These are phyloP conservation scores for Hyles vespertilio DNA, from an alignment of 1,140 invertebrate species.

Conservation along the genomic window DNA sequence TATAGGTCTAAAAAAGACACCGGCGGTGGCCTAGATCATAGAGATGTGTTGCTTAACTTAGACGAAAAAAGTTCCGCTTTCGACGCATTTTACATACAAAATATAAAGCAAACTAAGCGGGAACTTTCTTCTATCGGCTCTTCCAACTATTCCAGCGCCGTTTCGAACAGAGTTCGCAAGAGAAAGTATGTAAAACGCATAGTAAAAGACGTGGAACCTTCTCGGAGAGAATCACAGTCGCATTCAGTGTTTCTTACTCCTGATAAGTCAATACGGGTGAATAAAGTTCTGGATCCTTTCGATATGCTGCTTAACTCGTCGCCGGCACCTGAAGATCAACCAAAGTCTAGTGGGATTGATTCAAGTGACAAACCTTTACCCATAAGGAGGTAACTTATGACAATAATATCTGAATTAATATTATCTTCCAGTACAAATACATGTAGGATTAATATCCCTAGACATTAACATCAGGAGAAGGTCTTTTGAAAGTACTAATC, in stretches of 20 bases:
- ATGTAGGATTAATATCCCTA: too few species aligned
- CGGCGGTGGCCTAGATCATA: constrained; percentile 43
- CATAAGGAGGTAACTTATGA: too few species aligned
- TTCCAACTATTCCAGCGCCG: constrained; percentile 31
- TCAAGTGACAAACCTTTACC: too few species aligned
- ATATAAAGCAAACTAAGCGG: constrained; percentile 63
- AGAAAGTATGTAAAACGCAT: constrained; percentile 60
- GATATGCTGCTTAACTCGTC: constrained; percentile 55
- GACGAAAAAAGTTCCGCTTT: constrained; percentile 55
- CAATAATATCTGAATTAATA: too few species aligned
- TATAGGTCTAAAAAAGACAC: constrained; percentile 65
- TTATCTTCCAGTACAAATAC: too few species aligned
- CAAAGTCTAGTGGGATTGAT: constrained; percentile 6
- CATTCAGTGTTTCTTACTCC: constrained; percentile 50
- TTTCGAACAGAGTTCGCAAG: constrained; percentile 52
- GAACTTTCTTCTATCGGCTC: constrained; percentile 50
- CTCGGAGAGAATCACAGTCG: constrained; percentile 22
- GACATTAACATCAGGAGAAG: too few species aligned
- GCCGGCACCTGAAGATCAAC: constrained; percentile 11
- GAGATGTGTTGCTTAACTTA: constrained; percentile 42
- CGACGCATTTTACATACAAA: constrained; percentile 65
- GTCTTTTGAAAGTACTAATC: too few species aligned
- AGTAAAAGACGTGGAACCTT: constrained; percentile 32
- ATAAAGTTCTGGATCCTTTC: constrained; percentile 53
- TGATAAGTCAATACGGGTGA: constrained; percentile 60